phyloP scores from a whole-genome alignment of 1,140 invertebrate species.

The Parapsyche elsis region DNA sequence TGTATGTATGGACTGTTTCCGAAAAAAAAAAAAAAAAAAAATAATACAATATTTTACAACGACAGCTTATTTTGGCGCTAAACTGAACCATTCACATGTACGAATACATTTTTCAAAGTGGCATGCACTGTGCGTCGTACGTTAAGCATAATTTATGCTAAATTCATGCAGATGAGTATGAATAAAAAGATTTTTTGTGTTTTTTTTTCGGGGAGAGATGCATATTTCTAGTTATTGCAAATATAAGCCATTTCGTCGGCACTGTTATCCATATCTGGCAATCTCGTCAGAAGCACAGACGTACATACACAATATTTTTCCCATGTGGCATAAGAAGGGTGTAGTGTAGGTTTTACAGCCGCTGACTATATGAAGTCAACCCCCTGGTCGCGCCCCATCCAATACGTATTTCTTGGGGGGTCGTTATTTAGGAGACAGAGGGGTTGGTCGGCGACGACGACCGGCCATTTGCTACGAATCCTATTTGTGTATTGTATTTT shows the following conservation, averaged over 20 bases:
- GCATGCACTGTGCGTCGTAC: neutral
- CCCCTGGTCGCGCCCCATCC: neutral
- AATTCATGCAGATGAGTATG: no score
- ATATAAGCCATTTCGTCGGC: neutral
- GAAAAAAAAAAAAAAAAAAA: no score
- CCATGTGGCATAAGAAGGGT: slow-evolving; percentile 18
- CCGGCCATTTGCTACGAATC: neutral
- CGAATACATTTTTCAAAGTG: neutral
- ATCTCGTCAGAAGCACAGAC: neutral
- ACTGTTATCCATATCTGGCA: neutral
- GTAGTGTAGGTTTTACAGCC: neutral
- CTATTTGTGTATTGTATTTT: slow-evolving; percentile 18
- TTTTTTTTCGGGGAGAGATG: slow-evolving; percentile 8
- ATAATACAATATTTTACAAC: no score
- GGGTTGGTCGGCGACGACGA: slow-evolving; percentile 15
- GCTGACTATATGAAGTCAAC: slow-evolving; percentile 13
- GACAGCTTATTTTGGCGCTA: no score
- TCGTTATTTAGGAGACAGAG: slow-evolving; percentile 30
- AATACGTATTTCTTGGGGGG: slow-evolving; percentile 24
- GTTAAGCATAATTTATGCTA: neutral
- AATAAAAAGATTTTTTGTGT: no score
- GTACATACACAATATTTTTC: slow-evolving; percentile 19
- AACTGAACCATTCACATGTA: no score
- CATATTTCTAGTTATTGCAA: slow-evolving; percentile 11
- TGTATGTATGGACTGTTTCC: no score